Conservation (phyloP, 2,113 vertebrate species). For the Chlorocebus sabaeus region DNA sequence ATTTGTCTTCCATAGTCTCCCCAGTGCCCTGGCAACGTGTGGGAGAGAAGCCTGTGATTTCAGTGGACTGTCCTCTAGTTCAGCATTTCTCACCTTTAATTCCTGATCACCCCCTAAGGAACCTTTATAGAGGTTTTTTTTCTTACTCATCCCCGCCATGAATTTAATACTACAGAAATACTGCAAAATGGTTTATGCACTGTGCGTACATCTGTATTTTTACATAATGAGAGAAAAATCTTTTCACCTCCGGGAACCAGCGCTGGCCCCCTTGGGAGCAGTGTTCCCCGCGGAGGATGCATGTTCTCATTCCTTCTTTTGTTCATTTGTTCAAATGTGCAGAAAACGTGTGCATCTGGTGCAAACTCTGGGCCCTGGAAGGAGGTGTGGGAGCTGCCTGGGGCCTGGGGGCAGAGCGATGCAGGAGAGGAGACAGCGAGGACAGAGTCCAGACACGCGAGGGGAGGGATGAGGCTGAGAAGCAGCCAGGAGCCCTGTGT, state of each 20-base stretch:
- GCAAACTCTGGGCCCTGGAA: background rate
- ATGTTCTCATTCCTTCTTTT: background rate
- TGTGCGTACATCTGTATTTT: background rate
- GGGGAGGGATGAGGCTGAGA: background rate
- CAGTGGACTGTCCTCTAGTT: background rate
- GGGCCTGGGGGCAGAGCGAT: too few relatives aligned
- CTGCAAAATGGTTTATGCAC: fast-evolving
- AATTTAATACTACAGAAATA: background rate
- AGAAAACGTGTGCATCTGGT: background rate
- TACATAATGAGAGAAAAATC: background rate
- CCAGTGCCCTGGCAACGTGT: background rate
- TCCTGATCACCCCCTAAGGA: background rate
- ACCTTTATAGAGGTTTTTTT: background rate
- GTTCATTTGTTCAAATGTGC: background rate
- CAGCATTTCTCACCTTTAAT: background rate
- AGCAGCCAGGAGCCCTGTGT: background rate
- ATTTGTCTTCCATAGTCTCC: slow-evolving; percentile 34
- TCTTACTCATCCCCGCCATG: background rate
- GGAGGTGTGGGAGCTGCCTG: too few relatives aligned
- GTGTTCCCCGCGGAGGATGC: fast-evolving
- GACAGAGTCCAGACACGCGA: background rate
- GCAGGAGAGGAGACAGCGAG: background rate
- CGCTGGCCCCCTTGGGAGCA: background rate
- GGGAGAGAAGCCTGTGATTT: background rate
- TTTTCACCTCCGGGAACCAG: background rate